Percentiles rank a stretch among this genome's conserved stretches.
These are phyloP conservation scores for Micronycteris hirsuta DNA, from an alignment of 2,113 vertebrate genomes.

Conservation along the genomic window DNA sequence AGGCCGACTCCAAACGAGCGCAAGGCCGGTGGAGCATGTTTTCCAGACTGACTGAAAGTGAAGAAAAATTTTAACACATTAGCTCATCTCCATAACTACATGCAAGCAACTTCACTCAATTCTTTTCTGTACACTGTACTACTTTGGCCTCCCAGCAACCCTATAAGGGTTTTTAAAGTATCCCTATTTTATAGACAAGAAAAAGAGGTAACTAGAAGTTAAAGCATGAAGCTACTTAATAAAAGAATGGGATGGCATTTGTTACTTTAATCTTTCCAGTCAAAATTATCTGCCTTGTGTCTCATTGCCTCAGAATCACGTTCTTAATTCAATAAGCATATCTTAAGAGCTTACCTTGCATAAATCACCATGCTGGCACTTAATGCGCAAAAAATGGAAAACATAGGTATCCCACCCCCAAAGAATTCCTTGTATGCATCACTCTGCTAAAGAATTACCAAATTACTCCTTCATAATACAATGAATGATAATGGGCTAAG, in stretches of 20 bases:
- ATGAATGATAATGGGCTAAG: background rate
- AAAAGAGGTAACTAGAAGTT: background rate
- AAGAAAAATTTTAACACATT: background rate
- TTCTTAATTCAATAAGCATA: background rate
- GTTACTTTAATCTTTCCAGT: background rate
- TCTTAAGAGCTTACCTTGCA: background rate
- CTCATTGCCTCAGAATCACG: background rate
- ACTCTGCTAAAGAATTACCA: background rate
- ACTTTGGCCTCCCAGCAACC: background rate
- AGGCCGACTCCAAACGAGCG: rapidly evolving
- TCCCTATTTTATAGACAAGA: background rate
- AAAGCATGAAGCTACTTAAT: background rate
- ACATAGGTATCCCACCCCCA: background rate
- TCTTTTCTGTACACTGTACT: background rate
- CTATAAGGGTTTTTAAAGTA: background rate
- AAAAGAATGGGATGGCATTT: background rate
- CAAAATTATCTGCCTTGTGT: background rate
- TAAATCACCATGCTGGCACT: background rate
- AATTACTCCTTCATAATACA: background rate
- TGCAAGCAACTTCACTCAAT: background rate
- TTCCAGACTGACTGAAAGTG: background rate
- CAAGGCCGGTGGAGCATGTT: background rate
- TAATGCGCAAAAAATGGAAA: background rate
- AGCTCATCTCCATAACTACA: background rate
- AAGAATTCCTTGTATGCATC: background rate